These are phyloP conservation scores for Cydia pomonella DNA, from an alignment of 1,140 invertebrate genomes.

Conservation along the genomic window DNA sequence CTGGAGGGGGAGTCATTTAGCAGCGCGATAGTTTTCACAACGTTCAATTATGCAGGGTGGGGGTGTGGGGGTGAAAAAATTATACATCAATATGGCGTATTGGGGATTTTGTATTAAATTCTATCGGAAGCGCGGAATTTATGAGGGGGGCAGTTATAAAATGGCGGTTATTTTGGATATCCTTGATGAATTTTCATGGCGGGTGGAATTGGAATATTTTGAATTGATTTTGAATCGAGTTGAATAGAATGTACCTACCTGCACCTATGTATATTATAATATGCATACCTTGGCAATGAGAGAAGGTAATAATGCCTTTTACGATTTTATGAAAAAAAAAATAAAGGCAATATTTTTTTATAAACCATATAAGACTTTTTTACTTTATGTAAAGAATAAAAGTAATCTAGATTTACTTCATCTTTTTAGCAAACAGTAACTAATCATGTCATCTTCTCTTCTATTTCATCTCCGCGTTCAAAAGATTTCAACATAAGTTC, in stretches of 20 bases:
- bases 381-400: no score
- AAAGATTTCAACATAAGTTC: no score
- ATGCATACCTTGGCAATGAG: neutral
- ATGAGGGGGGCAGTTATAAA: constrained; percentile 49
- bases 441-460: no score
- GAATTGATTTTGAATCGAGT: neutral
- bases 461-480: no score
- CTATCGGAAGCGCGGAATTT: constrained; percentile 66
- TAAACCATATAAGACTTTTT: no score
- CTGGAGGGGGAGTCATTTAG: constrained; percentile 68
- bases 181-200: constrained; percentile 56
- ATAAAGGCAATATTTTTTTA: no score
- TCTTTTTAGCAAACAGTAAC: no score
- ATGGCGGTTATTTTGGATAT: constrained; percentile 24
- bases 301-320: neutral
- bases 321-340: neutral
- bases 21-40: constrained; percentile 79
- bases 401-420: no score
- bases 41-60: constrained; percentile 75
- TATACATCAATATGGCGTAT: constrained; percentile 75
- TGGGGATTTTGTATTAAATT: constrained; percentile 76
- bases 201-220: constrained; percentile 45
- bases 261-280: neutral
- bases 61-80: constrained; percentile 67
- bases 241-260: neutral